Evolutionary conservation across 2,888 invertebrate genomes (phyloP), one percentile per base, ranked within the genome.

Genomic region (Hipparchia semele): DNA sequence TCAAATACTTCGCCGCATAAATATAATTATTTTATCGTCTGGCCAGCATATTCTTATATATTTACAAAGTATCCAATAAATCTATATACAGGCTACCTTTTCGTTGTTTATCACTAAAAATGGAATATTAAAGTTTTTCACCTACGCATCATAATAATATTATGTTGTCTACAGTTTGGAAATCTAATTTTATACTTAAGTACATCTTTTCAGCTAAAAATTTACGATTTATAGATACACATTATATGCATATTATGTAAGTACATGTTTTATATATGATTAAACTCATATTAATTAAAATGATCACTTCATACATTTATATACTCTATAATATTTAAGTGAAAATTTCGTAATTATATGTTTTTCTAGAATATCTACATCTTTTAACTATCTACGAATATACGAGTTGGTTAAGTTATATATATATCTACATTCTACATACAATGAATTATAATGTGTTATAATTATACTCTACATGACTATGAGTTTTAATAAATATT

Each of bases 11-110:
- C 7, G 13, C 56, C 56, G 12, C 65, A 10, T 70, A 69, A 54
- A 66, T 49, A 61, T 73, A 70, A 68, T 53, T 73, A 68, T 79
- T 58, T 87, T 87, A 87, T 88, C 86, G 87, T 87, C 87, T 74
- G 83, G 75, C 83, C 87, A 88, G 87, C 87, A 87, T 82, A 80
- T 79, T 75, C 77, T 75, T 84, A 84, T 77, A 72, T 84, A 86
- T 86, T 78, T 86, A 87, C 84, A 86, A 71, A 59, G 77, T 77
- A 75, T 46, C 74, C 69, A 39, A 71, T 71, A 75, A 75, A 73
- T 71, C 39, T 79, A 81, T 73, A 69, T 79, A 78, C 78, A 79
- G 67, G 67, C 75, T 73, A 78, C 75, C 73, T 66, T 64, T 79
- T 79, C 76, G 72, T 77, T 76, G 74, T 77, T 73, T 65, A 70